Conservation (phyloP, 2,888 invertebrate genomes). For the Oasisia sp. region DNA sequence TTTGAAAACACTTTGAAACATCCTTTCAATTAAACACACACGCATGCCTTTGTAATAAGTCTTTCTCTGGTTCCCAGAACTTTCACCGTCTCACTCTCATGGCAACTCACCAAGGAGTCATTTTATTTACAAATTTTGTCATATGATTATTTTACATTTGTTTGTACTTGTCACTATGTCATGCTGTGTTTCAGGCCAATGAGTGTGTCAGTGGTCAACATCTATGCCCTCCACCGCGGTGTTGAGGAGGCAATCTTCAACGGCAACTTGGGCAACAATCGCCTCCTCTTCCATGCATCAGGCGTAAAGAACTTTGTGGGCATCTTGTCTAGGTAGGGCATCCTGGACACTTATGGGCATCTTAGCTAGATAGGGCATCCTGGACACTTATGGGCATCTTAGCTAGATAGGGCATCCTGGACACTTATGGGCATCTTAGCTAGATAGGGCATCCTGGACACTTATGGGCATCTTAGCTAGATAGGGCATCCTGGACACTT, state of each 20-base stretch:
- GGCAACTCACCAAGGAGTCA: too few relatives aligned
- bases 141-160: neutral
- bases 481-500: neutral
- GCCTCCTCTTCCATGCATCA: conserved; percentile 59
- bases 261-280: conserved; percentile 44
- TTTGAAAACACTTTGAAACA: too few relatives aligned
- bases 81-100: too few relatives aligned
- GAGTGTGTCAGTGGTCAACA: conserved; percentile 39
- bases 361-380: neutral
- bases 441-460: neutral
- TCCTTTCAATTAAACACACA: too few relatives aligned
- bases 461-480: neutral
- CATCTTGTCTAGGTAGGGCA: conserved; percentile 59
- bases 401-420: neutral
- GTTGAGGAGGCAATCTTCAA: conserved; percentile 53
- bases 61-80: too few relatives aligned
- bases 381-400: neutral
- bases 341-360: neutral
- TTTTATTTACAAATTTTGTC: neutral
- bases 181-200: conserved; percentile 18
- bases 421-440: neutral
- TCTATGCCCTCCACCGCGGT: conserved; percentile 53
- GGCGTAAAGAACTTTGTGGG: conserved; percentile 61
- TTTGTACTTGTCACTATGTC: neutral
- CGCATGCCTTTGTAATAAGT: too few relatives aligned